A percentile compares a stretch with the other conserved stretches of the same genome.
Conservation (phyloP, 2,888 invertebrate species). For the Volucella inanis region DNA sequence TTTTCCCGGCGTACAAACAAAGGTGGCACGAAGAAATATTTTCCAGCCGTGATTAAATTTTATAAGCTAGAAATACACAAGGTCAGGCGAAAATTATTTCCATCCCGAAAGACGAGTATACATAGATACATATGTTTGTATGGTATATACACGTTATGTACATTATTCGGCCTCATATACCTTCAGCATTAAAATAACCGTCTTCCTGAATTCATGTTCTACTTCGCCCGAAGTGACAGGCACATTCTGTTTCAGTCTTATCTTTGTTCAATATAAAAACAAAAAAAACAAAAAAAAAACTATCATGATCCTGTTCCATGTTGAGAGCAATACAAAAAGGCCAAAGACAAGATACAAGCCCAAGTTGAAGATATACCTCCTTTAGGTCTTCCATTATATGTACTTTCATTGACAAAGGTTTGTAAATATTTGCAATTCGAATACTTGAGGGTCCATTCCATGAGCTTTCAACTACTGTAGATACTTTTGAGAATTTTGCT, state of each 20-base stretch:
- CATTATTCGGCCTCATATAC: no score
- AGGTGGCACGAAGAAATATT: no score
- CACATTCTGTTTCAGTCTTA: neutral
- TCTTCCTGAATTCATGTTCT: neutral
- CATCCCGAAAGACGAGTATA: no score
- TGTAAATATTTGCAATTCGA: slow-evolving; percentile 61
- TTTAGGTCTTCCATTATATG: slow-evolving; percentile 21
- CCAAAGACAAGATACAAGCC: no score
- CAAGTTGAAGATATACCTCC: neutral
- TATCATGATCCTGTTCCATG: slow-evolving; percentile 42
- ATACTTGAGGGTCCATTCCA: slow-evolving; percentile 40
- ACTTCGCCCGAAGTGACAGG: neutral
- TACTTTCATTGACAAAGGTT: slow-evolving; percentile 20
- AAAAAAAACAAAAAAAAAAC: neutral
- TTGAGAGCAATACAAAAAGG: neutral
- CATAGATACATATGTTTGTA: no score
- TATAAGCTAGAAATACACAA: neutral
- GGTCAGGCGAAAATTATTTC: neutral
- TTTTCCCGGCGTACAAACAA: no score
- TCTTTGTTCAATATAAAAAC: slow-evolving; percentile 33
- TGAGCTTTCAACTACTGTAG: neutral
- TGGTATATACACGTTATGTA: no score
- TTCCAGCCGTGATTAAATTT: no score
- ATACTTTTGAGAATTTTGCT: neutral
- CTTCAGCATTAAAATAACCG: neutral